These are phyloP conservation scores for Gymnarchus niloticus DNA, from an alignment of 2,113 vertebrate genomes.

Conservation along the genomic window DNA sequence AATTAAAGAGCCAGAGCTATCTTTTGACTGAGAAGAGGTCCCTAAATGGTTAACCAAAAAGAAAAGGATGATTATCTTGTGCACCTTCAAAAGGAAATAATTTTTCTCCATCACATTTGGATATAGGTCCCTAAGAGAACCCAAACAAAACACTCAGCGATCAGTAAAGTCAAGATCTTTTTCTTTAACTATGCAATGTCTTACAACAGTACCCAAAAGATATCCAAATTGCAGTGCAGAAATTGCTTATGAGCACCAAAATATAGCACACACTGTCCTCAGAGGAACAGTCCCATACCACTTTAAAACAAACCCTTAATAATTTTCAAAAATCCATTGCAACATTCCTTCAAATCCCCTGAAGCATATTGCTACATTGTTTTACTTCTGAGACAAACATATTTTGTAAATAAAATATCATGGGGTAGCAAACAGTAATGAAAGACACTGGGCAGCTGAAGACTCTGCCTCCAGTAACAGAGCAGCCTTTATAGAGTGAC, in stretches of 20 bases:
- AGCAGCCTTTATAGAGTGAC: background rate
- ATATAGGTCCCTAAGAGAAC: background rate
- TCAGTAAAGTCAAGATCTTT: no score
- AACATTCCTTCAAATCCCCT: background rate
- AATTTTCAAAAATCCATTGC: background rate
- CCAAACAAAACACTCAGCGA: background rate
- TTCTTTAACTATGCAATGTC: background rate
- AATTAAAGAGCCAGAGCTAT: slow-evolving; percentile 1
- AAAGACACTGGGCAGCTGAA: background rate
- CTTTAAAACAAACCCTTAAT: no score
- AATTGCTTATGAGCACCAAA: background rate
- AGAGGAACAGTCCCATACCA: no score
- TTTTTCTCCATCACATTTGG: background rate
- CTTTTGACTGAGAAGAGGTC: background rate
- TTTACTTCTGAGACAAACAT: no score
- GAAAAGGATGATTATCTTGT: background rate
- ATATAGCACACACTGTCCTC: background rate
- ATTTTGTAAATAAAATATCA: background rate
- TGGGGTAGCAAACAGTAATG: background rate
- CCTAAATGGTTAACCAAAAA: slow-evolving; percentile 11
- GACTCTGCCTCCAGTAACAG: background rate
- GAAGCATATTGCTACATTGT: background rate
- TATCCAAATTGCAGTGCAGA: background rate
- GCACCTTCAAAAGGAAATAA: background rate
- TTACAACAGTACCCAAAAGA: background rate